Conservation (phyloP, 2,113 vertebrate species). For the Crotalus horridus region DNA sequence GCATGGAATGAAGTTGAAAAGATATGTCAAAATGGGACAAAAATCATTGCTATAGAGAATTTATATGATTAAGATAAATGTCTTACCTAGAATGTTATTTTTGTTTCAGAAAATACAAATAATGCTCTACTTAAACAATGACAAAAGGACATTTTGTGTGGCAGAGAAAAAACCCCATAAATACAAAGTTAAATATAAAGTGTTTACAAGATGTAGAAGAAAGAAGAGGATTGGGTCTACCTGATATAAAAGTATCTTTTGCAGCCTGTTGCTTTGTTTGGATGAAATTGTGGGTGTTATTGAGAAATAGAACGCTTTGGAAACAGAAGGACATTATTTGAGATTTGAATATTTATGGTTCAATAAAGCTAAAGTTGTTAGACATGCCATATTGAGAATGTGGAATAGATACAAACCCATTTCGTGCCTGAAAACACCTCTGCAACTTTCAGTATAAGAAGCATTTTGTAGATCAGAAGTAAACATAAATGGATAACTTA, state of each 20-base stretch:
- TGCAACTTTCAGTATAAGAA: neutral
- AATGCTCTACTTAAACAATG: neutral
- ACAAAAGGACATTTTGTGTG: neutral
- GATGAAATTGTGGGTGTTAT: neutral
- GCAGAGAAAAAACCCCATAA: neutral
- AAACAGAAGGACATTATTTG: neutral
- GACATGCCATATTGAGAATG: neutral
- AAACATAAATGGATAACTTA: neutral
- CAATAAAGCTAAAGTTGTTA: neutral
- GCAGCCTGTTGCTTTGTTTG: neutral
- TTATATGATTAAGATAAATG: neutral
- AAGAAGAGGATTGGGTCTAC: neutral
- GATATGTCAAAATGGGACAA: neutral
- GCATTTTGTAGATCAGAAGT: neutral
- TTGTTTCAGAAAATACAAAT: neutral
- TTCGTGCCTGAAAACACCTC: neutral
- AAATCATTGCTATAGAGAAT: neutral
- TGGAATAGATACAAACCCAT: neutral
- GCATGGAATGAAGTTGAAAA: neutral
- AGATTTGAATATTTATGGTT: neutral
- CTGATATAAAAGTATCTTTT: neutral
- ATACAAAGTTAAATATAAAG: neutral
- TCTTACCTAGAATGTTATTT: neutral
- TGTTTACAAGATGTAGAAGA: neutral
- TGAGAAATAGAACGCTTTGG: neutral